A percentile compares a stretch with the other conserved stretches of the same genome.
Evolutionary conservation across 1,140 invertebrate genomes (phyloP).

Genomic region (Drosophila azteca): DNA sequence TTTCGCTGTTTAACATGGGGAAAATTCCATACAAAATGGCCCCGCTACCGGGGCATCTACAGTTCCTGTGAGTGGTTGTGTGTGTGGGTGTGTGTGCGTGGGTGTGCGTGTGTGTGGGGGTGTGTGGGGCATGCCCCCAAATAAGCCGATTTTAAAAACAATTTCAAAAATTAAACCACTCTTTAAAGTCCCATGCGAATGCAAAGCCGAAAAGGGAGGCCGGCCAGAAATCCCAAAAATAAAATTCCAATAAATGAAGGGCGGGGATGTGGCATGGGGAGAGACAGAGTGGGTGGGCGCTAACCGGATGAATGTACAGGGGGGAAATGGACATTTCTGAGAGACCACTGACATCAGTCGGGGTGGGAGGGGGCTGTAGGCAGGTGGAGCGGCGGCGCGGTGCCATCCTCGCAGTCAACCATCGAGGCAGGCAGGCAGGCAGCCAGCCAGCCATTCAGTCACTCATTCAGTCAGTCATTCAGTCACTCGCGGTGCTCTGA

Average conservation of each 20-base stretch:
- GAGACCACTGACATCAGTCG: not conserved
- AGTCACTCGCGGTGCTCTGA: constrained; percentile 15
- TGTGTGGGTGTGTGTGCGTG: no score
- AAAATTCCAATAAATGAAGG: constrained; percentile 53
- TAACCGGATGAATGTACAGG: constrained; percentile 5
- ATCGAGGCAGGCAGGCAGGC: no score
- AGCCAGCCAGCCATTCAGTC: constrained; percentile 27
- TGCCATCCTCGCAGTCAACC: constrained; percentile 28
- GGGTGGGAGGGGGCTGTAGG: not conserved
- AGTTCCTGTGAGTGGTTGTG: no score
- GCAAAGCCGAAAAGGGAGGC: constrained; percentile 24
- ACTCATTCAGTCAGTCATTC: constrained; percentile 16
- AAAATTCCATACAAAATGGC: no score
- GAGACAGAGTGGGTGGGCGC: not conserved
- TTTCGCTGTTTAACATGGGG: no score
- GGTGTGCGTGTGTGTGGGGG: no score
- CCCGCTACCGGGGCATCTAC: no score
- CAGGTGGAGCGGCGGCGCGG: no score
- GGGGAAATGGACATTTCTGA: constrained; percentile 16
- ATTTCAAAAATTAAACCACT: constrained; percentile 63
- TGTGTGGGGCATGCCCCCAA: constrained; percentile 36
- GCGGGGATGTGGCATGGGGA: not conserved
- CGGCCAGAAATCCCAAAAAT: constrained; percentile 37
- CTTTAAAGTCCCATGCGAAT: constrained; percentile 45
- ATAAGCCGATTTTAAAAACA: constrained; percentile 72